These are phyloP conservation scores for Pluvianellus socialis DNA, from an alignment of 2,113 vertebrate species.

Conservation along the genomic window DNA sequence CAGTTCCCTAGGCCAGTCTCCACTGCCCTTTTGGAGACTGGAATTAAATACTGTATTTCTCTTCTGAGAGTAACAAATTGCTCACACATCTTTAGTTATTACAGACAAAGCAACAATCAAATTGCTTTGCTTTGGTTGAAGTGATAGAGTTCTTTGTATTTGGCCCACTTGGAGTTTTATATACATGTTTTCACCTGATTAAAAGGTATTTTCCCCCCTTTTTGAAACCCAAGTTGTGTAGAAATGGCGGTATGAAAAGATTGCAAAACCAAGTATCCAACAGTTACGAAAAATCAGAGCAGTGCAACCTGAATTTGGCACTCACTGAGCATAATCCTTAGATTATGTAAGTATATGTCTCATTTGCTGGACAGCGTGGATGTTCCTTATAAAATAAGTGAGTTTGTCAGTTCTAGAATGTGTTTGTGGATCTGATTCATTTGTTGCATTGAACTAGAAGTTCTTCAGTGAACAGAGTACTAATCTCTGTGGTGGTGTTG, in stretches of 20 bases:
- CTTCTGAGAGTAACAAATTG: background rate
- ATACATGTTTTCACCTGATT: background rate
- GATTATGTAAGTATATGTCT: background rate
- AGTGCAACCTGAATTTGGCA: background rate
- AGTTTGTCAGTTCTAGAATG: background rate
- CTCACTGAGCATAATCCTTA: background rate
- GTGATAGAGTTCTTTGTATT: background rate
- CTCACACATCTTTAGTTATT: background rate
- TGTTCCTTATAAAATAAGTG: background rate
- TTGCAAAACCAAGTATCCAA: background rate
- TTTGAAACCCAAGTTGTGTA: background rate
- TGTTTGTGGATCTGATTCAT: background rate
- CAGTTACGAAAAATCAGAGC: background rate
- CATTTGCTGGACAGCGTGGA: background rate
- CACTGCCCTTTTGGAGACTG: background rate
- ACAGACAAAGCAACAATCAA: background rate
- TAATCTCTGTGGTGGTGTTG: background rate
- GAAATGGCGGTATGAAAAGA: background rate
- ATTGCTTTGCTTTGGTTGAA: background rate
- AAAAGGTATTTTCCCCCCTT: background rate
- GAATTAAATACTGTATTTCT: background rate
- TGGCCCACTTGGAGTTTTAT: background rate
- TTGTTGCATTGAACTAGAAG: background rate
- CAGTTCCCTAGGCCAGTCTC: background rate
- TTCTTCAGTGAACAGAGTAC: background rate